phyloP scores from a whole-genome alignment of 2,888 invertebrate genomes.

The Heteromurus nitidus region DNA sequence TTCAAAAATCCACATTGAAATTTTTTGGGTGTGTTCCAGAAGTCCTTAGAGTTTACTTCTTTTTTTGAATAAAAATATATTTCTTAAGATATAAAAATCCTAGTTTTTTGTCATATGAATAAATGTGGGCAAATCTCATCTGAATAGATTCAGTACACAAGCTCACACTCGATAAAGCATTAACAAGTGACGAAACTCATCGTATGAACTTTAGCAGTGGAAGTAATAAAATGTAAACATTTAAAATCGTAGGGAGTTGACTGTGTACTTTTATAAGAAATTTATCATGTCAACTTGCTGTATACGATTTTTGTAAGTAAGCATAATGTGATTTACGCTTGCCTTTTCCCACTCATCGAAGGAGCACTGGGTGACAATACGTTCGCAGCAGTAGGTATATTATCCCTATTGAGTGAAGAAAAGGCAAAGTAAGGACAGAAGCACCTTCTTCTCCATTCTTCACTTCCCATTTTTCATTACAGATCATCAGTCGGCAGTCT shows the following conservation, averaged over 20 bases:
- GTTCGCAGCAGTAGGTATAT: constrained; percentile 57
- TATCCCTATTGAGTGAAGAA: constrained; percentile 34
- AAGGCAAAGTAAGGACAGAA: constrained; percentile 40
- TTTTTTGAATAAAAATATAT: background rate
- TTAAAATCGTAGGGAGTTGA: constrained; percentile 65
- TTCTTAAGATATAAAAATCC: constrained; percentile 18
- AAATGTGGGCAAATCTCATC: constrained; percentile 29
- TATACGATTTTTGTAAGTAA: background rate
- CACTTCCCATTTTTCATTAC: constrained; percentile 28
- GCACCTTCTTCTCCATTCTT: constrained; percentile 44
- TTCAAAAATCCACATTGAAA: background rate
- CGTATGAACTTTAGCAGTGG: constrained; percentile 40
- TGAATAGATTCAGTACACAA: constrained; percentile 7
- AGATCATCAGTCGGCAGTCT: constrained; percentile 28
- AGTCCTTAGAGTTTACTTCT: constrained; percentile 5
- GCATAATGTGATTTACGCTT: background rate
- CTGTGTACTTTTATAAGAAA: constrained; percentile 39
- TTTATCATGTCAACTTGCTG: constrained; percentile 18
- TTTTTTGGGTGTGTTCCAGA: background rate
- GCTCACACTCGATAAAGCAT: constrained; percentile 27
- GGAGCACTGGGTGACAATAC: constrained; percentile 53
- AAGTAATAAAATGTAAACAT: constrained; percentile 69
- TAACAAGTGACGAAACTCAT: constrained; percentile 28
- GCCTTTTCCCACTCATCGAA: constrained; percentile 38
- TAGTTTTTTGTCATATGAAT: constrained; percentile 3